phyloP scores from a whole-genome alignment of 2,797 vertebrate species.

The Pangasius krempfi region DNA sequence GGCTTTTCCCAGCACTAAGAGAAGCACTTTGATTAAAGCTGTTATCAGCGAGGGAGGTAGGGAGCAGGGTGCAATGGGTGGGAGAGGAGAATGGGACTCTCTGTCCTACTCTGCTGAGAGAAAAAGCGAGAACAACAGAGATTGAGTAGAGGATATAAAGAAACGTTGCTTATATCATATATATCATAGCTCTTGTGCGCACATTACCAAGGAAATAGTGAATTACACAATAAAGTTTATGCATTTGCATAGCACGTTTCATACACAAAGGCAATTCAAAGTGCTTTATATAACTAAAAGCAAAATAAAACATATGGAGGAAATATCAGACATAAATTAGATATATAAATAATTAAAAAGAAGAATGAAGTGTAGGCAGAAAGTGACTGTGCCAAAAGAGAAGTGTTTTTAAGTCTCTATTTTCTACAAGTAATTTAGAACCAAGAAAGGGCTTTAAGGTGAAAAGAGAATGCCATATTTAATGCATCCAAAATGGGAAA shows the following conservation, averaged over 20 bases:
- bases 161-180: neutral
- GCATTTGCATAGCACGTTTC: neutral
- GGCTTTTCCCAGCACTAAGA: conserved; percentile 49
- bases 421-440: neutral
- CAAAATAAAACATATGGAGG: neutral
- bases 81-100: conserved; percentile 31
- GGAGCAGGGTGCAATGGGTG: conserved; percentile 47
- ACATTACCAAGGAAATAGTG: neutral
- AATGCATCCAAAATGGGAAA: neutral
- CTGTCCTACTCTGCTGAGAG: neutral
- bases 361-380: neutral
- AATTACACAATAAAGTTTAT: neutral
- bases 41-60: conserved; percentile 51
- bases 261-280: too few species aligned
- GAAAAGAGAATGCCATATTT: neutral
- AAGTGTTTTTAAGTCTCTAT: neutral
- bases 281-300: neutral
- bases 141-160: conserved; percentile 25
- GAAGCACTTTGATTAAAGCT: conserved; percentile 50
- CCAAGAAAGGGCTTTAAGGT: neutral
- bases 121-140: conserved; percentile 28
- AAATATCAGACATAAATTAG: too few species aligned
- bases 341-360: too few species aligned
- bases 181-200: neutral
- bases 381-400: neutral